A percentile compares a stretch with the other conserved stretches of the same genome.
Conservation (phyloP, 2,888 invertebrate genomes). For the Tyria jacobaeae region DNA sequence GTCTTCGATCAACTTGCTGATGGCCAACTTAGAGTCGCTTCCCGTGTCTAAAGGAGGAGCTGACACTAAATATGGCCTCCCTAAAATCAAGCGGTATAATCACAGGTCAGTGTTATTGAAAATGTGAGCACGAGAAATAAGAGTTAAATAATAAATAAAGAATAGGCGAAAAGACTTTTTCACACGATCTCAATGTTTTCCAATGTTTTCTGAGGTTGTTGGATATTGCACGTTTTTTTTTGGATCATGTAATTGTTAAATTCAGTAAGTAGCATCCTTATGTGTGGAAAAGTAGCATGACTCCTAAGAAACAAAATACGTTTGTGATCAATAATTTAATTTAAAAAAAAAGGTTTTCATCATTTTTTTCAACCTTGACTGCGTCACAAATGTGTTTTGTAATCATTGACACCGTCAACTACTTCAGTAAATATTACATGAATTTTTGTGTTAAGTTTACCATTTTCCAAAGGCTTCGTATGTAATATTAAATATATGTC, state of each 20-base stretch:
- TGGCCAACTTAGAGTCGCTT: conserved; percentile 99
- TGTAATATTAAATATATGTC: conserved; percentile 3
- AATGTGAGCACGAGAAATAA: background rate
- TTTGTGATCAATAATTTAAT: background rate
- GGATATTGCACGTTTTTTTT: background rate
- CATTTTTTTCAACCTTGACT: background rate
- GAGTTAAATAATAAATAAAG: background rate
- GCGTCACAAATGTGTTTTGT: conserved; percentile 3
- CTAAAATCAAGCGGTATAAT: conserved; percentile 99
- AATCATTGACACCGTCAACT: background rate
- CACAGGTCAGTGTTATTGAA: conserved; percentile 92
- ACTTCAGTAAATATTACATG: background rate
- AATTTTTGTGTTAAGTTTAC: conserved; percentile 1
- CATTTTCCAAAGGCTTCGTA: conserved; percentile 13
- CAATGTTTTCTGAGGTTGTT: background rate
- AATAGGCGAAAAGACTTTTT: conserved; percentile 21
- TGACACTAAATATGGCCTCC: conserved; percentile 98
- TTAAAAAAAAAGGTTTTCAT: background rate
- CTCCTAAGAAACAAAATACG: background rate
- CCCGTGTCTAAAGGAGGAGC: conserved; percentile 99
- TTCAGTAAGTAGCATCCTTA: conserved; percentile 7
- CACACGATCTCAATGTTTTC: conserved; percentile 14
- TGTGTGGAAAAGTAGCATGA: conserved; percentile 19
- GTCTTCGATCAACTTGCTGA: conserved; percentile 98
- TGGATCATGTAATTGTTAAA: conserved; percentile 1